Evolutionary conservation across 1,140 invertebrate species (phyloP), one percentile per base, ranked within the genome.

Genomic region (Cydia splendana): DNA sequence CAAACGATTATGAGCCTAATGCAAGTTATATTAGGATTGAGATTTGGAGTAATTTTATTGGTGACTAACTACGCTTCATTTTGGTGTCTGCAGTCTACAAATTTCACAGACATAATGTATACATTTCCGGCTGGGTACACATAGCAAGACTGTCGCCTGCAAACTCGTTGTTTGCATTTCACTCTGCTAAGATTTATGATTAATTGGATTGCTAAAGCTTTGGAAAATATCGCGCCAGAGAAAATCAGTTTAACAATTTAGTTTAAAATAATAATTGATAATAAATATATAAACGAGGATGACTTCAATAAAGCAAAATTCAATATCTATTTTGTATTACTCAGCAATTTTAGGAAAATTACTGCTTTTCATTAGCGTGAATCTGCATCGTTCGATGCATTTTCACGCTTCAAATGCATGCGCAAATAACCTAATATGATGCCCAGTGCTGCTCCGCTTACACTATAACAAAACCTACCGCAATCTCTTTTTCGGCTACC

Each of bases 111-210:
- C 57, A 62, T 62, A 34, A 67, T 67, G 65, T 71, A 71, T 42
- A 38, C 67, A 38, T 38, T 71, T 71, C 30, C 67, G 67, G 30
- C 67, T 71, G 15, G 67, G 67, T 42, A 38, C 67, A 30, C 65
- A 38, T 67, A 71, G 30, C 67, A 71, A 71, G 67, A 71, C 67
- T 71, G 67, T 71, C 67, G 67, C 67, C 18, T 71, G 67, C 67
- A 71, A n/a, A 9, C 67, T 42, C 67, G 67, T 42, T 71, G 67
- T 71, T 71, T 71, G 67, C 38, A 71, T 71, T 71, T 71, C 65
- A 71, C 34, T 71, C 34, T n/a, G 34, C 67, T 38, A 10, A 71
- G 67, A 71, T 71, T 42, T 71, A 71, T 38, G 67, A 71, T 38
- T 34, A 18, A 71, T 42, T 13, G 67, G 67, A 71, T 71, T 42